Conservation (phyloP, 2,113 vertebrate genomes). For the Turnix velox region DNA sequence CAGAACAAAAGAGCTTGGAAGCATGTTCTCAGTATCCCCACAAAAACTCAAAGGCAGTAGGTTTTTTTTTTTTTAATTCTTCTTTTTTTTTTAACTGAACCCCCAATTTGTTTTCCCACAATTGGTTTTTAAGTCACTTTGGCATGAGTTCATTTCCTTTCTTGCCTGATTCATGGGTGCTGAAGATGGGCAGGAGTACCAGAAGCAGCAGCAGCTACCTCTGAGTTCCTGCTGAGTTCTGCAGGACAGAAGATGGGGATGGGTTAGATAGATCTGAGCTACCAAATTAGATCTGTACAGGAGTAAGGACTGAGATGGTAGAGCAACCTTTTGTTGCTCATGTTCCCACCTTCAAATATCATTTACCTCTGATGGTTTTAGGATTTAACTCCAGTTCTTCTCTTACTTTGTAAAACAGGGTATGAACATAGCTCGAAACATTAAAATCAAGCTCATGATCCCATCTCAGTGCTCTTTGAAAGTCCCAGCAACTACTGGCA, state of each 20-base stretch:
- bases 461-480: not conserved
- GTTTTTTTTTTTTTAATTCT: not conserved
- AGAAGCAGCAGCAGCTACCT: not conserved
- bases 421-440: not conserved
- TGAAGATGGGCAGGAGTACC: not conserved
- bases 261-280: not conserved
- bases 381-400: not conserved
- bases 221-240: not conserved
- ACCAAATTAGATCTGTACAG: not conserved
- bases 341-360: not conserved
- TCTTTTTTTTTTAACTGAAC: not conserved
- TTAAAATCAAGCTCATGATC: not conserved
- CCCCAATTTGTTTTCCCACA: slow-evolving; percentile 34
- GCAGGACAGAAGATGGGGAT: not conserved
- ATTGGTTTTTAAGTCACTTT: slow-evolving; percentile 34
- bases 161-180: not conserved
- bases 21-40: slow-evolving; percentile 39
- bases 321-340: not conserved
- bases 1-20: slow-evolving; percentile 56
- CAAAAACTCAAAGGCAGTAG: slow-evolving; percentile 24
- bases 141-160: slow-evolving; percentile 9
- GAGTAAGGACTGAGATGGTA: not conserved
- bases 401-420: not conserved
- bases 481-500: not conserved
- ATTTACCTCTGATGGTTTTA: not conserved